Conservation (phyloP, 2,888 invertebrate species). For the Hedya salicella region DNA sequence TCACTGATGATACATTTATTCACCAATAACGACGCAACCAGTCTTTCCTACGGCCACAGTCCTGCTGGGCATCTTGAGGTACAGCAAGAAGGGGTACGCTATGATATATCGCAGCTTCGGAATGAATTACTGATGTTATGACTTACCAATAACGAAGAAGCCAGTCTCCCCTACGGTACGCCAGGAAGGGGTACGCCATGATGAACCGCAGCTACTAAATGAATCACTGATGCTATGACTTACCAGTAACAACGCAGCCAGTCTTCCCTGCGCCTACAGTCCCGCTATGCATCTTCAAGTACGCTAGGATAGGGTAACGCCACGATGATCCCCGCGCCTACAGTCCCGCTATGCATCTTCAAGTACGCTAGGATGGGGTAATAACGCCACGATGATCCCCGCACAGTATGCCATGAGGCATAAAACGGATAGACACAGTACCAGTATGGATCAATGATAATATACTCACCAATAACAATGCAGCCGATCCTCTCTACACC, state of each 20-base stretch:
- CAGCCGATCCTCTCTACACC: conserved; percentile 66
- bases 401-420: conserved; percentile 90
- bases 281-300: conserved; percentile 77
- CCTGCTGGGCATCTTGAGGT: conserved; percentile 77
- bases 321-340: too few species aligned
- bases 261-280: conserved; percentile 60
- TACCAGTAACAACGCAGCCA: conserved; percentile 66
- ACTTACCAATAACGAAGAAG: conserved; percentile 75
- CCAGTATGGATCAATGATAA: too few species aligned
- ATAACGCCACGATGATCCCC: conserved; percentile 84
- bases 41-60: conserved; percentile 60
- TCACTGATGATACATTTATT: too few species aligned
- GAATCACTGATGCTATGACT: too few species aligned
- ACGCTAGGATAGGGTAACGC: conserved; percentile 86
- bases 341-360: conserved; percentile 70
- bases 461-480: conserved; percentile 62
- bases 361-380: too few species aligned
- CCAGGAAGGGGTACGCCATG: conserved; percentile 90
- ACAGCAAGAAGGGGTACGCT: conserved; percentile 86
- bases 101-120: too few species aligned
- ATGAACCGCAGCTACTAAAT: conserved; percentile 59
- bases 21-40: conserved; percentile 69
- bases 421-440: conserved; percentile 81
- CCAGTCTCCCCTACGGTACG: conserved; percentile 87
- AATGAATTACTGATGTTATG: conserved; percentile 77